Evolutionary conservation across 2,797 vertebrate genomes (phyloP), one percentile per base, ranked within the genome.

Genomic region (Acanthopagrus latus): DNA sequence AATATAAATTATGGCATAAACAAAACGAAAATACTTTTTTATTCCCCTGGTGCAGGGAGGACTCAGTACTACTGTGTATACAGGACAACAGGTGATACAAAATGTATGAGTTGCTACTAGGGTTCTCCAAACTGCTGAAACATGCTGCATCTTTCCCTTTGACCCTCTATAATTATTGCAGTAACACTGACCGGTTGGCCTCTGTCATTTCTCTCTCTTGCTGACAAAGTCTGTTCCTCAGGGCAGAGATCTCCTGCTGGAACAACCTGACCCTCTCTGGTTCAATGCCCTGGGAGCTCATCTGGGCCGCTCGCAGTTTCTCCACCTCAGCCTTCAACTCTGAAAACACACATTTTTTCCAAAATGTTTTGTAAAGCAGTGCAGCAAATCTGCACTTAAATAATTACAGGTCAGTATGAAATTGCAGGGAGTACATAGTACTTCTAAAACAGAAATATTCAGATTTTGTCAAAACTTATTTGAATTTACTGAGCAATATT

Each of bases 251-350:
- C 93, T 99, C 98, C 88, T 97, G 96, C 86, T 96, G 93, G 71
- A 96, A 98, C 60, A 91, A 90, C 55, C 93, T 92, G 63, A 97
- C 97, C 83, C 96, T 96, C 73, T 98, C 96, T 10, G 96, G 97
- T 72, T 98, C 95, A 11, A 96, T 80, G 54, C 96, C 97, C 74
- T 90, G 93, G 57, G 92, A 89, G 47, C 92, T 98, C 90, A 92
- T 96, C 88, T 98, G 98, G 76, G 97, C 96, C 0, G 97, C 94
- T 78, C 95, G 96, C 79, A 99, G 92, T 87, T 98, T 99, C 84
- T 98, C 97, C 85, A 99, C 98, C 94, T 99, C 98, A 48, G 96
- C 95, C 92, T 98, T 99, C 83, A 99, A 76, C 73, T 99, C 98
- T 99, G 29, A 71, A 81, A 77, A 80, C 43, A 73, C 25, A 46